These are phyloP conservation scores for Clusia tigrina DNA, from an alignment of 2,888 invertebrate species.

Conservation along the genomic window DNA sequence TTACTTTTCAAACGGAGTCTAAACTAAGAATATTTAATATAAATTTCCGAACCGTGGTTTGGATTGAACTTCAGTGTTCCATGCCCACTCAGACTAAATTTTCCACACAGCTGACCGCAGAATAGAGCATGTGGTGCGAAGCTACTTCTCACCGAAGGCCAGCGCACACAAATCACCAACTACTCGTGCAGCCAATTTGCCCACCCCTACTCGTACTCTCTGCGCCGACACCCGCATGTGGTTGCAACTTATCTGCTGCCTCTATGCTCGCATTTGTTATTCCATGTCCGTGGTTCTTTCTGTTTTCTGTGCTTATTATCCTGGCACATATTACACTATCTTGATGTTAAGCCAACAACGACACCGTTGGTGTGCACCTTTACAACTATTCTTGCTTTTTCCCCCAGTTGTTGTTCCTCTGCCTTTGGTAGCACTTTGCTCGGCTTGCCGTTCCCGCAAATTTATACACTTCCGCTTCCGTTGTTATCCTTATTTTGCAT, in stretches of 20 bases:
- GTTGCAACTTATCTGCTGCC: neutral
- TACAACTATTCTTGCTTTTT: neutral
- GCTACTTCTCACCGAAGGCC: too few species aligned
- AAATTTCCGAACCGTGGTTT: too few species aligned
- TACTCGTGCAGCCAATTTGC: neutral
- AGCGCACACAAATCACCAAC: too few species aligned
- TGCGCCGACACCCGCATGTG: neutral
- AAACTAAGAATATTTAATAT: too few species aligned
- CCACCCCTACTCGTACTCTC: neutral
- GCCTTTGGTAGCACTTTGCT: too few species aligned
- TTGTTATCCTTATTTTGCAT: slow-evolving; percentile 15
- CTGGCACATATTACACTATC: slow-evolving; percentile 3
- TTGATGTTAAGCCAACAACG: neutral
- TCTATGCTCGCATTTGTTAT: neutral
- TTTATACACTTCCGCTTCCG: slow-evolving; percentile 55
- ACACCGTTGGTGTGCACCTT: neutral
- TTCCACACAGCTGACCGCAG: too few species aligned
- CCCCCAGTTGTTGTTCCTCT: too few species aligned
- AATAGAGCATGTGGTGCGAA: too few species aligned
- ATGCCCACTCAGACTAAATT: too few species aligned
- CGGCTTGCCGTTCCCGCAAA: slow-evolving; percentile 49
- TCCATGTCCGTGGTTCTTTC: neutral
- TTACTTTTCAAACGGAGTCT: too few species aligned
- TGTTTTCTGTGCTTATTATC: neutral
- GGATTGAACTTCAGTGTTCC: too few species aligned